Evolutionary conservation across 2,888 invertebrate species (phyloP), one percentile per base, ranked within the genome.

Genomic region (Mechanitis messenoides): DNA sequence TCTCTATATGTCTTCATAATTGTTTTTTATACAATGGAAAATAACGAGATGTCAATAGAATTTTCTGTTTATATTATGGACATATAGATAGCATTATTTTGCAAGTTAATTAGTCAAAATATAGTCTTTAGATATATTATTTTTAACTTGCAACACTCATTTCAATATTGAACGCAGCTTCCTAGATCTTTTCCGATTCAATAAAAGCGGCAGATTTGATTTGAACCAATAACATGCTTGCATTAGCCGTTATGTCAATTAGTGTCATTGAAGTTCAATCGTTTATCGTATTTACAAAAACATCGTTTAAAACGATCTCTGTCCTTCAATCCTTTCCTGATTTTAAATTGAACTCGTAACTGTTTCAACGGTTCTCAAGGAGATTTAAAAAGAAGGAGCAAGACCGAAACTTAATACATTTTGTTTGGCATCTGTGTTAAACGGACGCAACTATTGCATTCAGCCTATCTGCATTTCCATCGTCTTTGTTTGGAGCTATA

Each of bases 171-270:
- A 67, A 67, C 68, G 66, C 64, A 63, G 55, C 67, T 65, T 65
- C 62, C 61, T 70, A 68, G 66, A 71, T 70, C 68, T 60, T 59
- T 58, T 66, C 73, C 73, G 70, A 72, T 71, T 74, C 77, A 73
- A 82, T 77, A 47, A 70, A 62, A 65, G 85, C 85, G 87, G 76
- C 58, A 78, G 68, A 73, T 89, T 86, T 74, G 72, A 87, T 71
- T 82, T 81, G 50, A 69, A 66, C 89, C 87, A 89, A 88, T 88
- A 77, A 72, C 33, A 57, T 12, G 31, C 61, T 63, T 59, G 79
- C 76, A 83, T 79, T 69, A 65, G 61, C 74, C 67, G 74, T 77
- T 74, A 75, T 81, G 81, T 78, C 81, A 81, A 80, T 74, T 68
- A 64, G 69, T 67, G 68, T 78, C 76, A 76, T 68, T 57, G 66